phyloP scores from a whole-genome alignment of 2,113 vertebrate genomes.

The Trinectes maculatus region DNA sequence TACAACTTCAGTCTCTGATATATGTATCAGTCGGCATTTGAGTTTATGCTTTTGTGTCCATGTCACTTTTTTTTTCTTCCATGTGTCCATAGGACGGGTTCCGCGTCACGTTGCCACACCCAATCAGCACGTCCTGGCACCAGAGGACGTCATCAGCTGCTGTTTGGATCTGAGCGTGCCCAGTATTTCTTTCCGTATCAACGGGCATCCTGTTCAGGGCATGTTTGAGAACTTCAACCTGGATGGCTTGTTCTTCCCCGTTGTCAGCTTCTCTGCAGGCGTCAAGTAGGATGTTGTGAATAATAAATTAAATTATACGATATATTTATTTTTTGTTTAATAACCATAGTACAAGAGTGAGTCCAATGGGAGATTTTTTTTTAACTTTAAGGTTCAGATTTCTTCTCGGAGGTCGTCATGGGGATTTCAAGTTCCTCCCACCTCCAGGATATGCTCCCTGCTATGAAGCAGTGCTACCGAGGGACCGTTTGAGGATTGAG shows the following conservation, averaged over 20 bases:
- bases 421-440: slow-evolving; percentile 92
- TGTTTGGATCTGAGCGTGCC: slow-evolving; percentile 92
- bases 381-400: slow-evolving; percentile 83
- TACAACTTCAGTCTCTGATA: no score
- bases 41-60: no score
- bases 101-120: slow-evolving; percentile 84
- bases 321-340: neutral
- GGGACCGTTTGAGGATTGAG: slow-evolving; percentile 88
- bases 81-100: slow-evolving; percentile 84
- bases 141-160: slow-evolving; percentile 92
- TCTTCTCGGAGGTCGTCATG: slow-evolving; percentile 91
- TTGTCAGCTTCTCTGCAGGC: slow-evolving; percentile 91
- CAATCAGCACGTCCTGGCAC: slow-evolving; percentile 84
- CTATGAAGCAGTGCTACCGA: slow-evolving; percentile 89
- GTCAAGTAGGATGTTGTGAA: slow-evolving; percentile 80
- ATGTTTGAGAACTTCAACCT: slow-evolving; percentile 95
- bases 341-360: neutral
- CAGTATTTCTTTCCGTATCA: slow-evolving; percentile 93
- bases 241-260: slow-evolving; percentile 92
- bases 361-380: neutral
- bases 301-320: neutral
- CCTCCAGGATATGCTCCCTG: slow-evolving; percentile 91
- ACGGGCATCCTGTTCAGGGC: slow-evolving; percentile 91
- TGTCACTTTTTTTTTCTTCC: neutral
- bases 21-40: no score